These are phyloP conservation scores for Typhlichthys eigenmanni DNA, from an alignment of 2,797 vertebrate genomes.

Conservation along the genomic window DNA sequence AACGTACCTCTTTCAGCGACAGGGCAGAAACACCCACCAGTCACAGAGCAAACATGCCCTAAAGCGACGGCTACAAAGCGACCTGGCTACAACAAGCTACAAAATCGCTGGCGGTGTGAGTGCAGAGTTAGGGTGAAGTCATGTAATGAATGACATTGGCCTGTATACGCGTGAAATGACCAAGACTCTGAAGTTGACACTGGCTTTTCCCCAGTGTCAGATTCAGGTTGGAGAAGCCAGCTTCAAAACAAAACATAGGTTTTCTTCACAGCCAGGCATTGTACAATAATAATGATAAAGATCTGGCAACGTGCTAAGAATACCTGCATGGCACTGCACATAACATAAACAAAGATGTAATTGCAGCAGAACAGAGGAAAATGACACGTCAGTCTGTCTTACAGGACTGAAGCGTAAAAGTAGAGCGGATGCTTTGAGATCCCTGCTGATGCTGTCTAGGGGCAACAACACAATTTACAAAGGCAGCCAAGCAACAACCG, in stretches of 20 bases:
- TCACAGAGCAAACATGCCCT: no score
- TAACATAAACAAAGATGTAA: conserved; percentile 32
- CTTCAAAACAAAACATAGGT: no score
- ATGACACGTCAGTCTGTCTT: conserved; percentile 17
- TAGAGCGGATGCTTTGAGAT: conserved; percentile 26
- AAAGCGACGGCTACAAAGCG: no score
- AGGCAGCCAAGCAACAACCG: conserved; percentile 46
- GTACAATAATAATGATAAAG: no score
- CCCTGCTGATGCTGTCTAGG: conserved; percentile 29
- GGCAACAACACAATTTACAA: conserved; percentile 50
- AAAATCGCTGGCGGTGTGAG: no score
- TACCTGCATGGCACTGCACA: conserved; percentile 18
- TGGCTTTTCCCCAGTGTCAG: background rate
- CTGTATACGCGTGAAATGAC: conserved; percentile 11
- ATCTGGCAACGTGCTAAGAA: conserved; percentile 30
- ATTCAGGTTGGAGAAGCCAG: conserved; percentile 1
- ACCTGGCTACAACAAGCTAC: no score
- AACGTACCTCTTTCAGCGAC: no score
- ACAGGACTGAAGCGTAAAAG: conserved; percentile 19
- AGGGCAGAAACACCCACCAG: no score
- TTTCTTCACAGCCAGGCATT: no score
- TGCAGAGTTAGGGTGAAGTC: no score
- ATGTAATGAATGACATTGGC: conserved; percentile 22
- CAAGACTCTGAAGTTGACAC: background rate
- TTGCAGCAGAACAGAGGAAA: conserved; percentile 17